Base-by-base conservation (phyloP, 2,113 vertebrate species). In the Myotis brandtii region DNA sequence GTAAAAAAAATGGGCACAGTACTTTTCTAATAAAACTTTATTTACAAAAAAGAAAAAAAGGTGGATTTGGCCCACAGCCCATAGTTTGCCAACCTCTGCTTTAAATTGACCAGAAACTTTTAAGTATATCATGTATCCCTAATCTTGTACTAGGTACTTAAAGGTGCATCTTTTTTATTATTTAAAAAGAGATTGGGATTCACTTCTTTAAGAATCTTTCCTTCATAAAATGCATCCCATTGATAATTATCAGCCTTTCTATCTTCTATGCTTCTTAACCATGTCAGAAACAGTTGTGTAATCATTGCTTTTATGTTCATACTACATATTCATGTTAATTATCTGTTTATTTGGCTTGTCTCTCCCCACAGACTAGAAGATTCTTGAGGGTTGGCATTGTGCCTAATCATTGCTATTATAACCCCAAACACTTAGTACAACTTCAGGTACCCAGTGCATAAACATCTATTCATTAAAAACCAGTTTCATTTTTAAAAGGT, bases 391-490 rank as follows among this genome's bases (percentile, higher is more conserved):
- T 64, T 37, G 40, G 48, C 43, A 86, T 84, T 80, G 48, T 89
- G 46, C 59, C 72, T 95, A 43, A 79, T 82, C 20, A 52, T 86
- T 80, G 94, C 43, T 93, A 73, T 77, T 37, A 37, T 9, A 92
- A 50, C 54, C 72, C 84, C 27, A 75, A 96, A 95, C 54, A 77
- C 32, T 70, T 77, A 93, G 81, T 37, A 69, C 43, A 95, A 95
- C 52, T 92, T 95, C 73, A 96, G 52, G 52, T 73, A 96, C 34
- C 84, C 70, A 86, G 73, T 75, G 20, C 50, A 95, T 92, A 54
- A 85, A 95, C 30, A 96, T 72, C 54, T 95, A 91, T 95, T 97
- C 91, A 73, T 92, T 95, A 91, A 95, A 87, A 96, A 92, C 43
- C 96, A 81, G 79, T 86, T 95, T 91, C 43, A 85, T 67, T 93